phyloP scores from a whole-genome alignment of 2,888 invertebrate genomes.

The Calliopum simillimum region DNA sequence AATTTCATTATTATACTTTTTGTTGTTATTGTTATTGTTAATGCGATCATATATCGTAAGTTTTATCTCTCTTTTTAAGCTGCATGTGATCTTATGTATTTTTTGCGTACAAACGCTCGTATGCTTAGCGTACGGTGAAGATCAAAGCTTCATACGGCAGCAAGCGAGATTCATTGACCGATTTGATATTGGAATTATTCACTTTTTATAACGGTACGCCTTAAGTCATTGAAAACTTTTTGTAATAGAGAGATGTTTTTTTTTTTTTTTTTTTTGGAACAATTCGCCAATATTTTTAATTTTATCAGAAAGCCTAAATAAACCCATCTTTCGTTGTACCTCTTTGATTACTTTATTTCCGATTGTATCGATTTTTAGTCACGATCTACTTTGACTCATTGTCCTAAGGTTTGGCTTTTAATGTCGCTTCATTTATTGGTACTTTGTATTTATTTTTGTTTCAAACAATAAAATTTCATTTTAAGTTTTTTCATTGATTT shows the following conservation, averaged over 20 bases:
- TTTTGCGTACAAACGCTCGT: too few relatives aligned
- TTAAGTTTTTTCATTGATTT: not conserved
- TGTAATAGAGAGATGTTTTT: too few relatives aligned
- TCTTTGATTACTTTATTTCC: not conserved
- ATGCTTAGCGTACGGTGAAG: not conserved
- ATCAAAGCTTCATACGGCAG: constrained; percentile 1
- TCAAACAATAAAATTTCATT: not conserved
- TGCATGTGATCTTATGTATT: not conserved
- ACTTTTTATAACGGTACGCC: not conserved
- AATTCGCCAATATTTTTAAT: too few relatives aligned
- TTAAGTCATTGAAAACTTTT: too few relatives aligned
- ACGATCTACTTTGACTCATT: not conserved
- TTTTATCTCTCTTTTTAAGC: not conserved
- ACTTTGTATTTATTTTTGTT: not conserved
- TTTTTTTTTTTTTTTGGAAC: too few relatives aligned
- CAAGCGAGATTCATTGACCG: not conserved
- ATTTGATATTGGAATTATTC: too few relatives aligned
- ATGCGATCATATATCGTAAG: not conserved
- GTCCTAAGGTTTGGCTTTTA: too few relatives aligned
- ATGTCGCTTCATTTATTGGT: not conserved
- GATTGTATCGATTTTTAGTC: constrained; percentile 5
- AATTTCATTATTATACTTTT: not conserved
- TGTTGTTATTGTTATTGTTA: constrained; percentile 13
- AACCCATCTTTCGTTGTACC: too few relatives aligned
- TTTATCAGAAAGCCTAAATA: too few relatives aligned